Base-by-base conservation (phyloP, 2,888 invertebrate genomes). In the Limnephilus marmoratus region DNA sequence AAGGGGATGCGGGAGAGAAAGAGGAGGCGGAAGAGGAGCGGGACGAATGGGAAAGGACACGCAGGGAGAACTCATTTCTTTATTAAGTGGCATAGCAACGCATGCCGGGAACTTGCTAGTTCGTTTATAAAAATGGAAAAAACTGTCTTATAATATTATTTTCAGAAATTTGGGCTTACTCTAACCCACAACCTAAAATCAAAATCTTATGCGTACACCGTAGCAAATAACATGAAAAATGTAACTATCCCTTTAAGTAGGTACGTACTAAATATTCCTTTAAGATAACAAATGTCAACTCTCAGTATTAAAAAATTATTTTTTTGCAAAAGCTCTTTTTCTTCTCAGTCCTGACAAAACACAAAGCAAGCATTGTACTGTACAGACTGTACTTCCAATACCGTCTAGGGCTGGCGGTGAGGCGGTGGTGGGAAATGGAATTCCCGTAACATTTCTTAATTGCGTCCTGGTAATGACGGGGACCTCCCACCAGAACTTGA, bases 371-470 rank as follows among this genome's bases (percentile, higher is more conserved):
- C 24, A n/a, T 68, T 68, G 68, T 49, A 12, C 12, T 45, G 45
- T 68, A n/a, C 68, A 68, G 68, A 9, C 68, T 81, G 88, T 41
- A 34, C 29, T 68, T 68, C 68, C 68, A 68, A 68, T 68, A 24
- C 68, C 68, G 68, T 37, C 24, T 18, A 24, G n/a, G 37, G n/a
- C 37, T 13, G 88, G 81, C 53, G 24, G 41, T 83, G 31, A 85
- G 91, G 83, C 12, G 34, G 80, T 34, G 89, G 81, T 49, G 90
- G 37, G 88, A 80, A 90, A 91, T 83, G 90, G 92, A 92, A 93
- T 93, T 93, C 90, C 92, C 85, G 93, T 90, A 93, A 93, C 91
- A 92, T 91, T 93, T 93, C 92, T 91, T 93, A 93, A 93, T 93
- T 93, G 93, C 92, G 81, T 92, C 90, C 92, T 91, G 92, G 92